Evolutionary conservation across 1,140 invertebrate species (phyloP), one percentile per base, ranked within the genome.

Genomic region (Drosophila tani): DNA sequence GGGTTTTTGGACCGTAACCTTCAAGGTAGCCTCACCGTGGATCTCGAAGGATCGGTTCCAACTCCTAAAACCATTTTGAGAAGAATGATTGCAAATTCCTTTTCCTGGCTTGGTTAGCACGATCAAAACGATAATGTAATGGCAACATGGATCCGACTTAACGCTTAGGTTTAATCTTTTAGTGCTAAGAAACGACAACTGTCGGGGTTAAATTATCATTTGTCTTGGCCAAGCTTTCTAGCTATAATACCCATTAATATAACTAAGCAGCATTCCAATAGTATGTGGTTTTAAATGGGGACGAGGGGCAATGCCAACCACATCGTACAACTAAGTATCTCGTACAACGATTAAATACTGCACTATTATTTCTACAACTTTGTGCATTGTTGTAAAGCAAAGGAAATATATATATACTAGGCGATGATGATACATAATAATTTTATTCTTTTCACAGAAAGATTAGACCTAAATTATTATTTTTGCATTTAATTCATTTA

Each of bases 231-330:
- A 75, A 75, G 73, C 56, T 27, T 51, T 75, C 45, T 57, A 65
- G 53, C 32, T 57, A 11, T 56, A 75, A 38, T 59, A 73, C 51
- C 67, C 21, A 21, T 45, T 45, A 77, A 77, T 67, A 76, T 68
- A 75, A 40, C 11, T 76, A 76, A 77, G 53, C 38, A 67, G 73
- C 73, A 66, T 77, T 76, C 60, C 59, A 66, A 59, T 41, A 12
- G 6, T 19, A 35, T n/a, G 9, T 17, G 11, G 5, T 24, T 35
- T 50, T 35, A n/a, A 59, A 50, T n/a, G 1, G 38, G 8, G 5
- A 9, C 12, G 2, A 19, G 5, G 17, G 49, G 8, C 5, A 51
- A 29, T 51, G 15, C 8, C 29, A 51, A 32, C 50, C 27, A 51
- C n/a, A 7, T 51, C 5, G 15, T 12, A 1, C 17, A 46, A 29